These are phyloP conservation scores for Diogma glabrata DNA, from an alignment of 2,888 invertebrate species.

Conservation along the genomic window DNA sequence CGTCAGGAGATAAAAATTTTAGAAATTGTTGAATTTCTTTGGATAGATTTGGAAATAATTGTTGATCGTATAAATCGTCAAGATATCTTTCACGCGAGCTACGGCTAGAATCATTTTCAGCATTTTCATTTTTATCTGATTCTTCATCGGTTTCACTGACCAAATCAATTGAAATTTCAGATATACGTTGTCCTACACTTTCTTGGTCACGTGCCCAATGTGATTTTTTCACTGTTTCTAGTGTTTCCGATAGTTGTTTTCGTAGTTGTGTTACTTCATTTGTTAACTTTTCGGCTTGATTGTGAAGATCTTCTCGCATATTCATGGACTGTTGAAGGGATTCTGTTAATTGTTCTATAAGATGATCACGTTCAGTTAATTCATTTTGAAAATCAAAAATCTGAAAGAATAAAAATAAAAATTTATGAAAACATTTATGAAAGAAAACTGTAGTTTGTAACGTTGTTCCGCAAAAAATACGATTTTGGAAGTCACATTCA, in stretches of 20 bases:
- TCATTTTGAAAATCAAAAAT: conserved; percentile 61
- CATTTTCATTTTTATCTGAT: conserved; percentile 29
- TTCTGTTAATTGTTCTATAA: conserved; percentile 59
- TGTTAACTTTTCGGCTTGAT: conserved; percentile 48
- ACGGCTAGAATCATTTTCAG: conserved; percentile 27
- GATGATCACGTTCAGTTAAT: conserved; percentile 53
- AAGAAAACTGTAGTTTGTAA: not conserved
- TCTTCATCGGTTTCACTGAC: conserved; percentile 36
- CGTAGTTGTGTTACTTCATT: conserved; percentile 45
- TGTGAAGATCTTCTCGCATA: conserved; percentile 47
- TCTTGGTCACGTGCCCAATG: conserved; percentile 28
- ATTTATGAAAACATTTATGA: not conserved
- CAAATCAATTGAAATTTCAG: conserved; percentile 36
- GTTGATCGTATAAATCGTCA: conserved; percentile 18
- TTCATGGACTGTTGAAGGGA: conserved; percentile 55
- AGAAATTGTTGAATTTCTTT: conserved; percentile 35
- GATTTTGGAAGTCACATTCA: too few relatives aligned
- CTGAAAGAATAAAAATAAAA: conserved; percentile 38
- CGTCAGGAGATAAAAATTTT: conserved; percentile 30
- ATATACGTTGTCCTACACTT: conserved; percentile 32
- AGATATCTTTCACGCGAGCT: conserved; percentile 31
- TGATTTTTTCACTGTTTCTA: conserved; percentile 32
- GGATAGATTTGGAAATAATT: conserved; percentile 32
- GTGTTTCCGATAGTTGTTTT: conserved; percentile 37
- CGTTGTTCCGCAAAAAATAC: not conserved